A percentile compares a stretch with the other conserved stretches of the same genome.
Evolutionary conservation across 2,888 invertebrate genomes (phyloP).

Genomic region (Drosophila infuscata): DNA sequence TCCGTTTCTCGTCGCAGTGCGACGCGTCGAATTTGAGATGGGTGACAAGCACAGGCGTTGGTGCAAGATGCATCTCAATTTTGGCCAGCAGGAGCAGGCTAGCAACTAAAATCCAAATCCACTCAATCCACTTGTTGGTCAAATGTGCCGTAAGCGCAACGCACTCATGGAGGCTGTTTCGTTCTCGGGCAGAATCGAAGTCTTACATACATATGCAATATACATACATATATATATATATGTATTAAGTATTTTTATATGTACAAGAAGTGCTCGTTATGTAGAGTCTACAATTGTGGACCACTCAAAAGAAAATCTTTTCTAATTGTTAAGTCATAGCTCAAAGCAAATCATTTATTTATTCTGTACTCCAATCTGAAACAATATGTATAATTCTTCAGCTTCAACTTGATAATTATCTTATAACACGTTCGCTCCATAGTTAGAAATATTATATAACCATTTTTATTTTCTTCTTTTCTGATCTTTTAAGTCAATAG

Average conservation of each 20-base stretch:
- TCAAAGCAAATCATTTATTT: constrained; percentile 35
- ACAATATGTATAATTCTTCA: constrained; percentile 15
- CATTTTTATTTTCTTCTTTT: not conserved
- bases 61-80: constrained; percentile 84
- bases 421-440: not conserved
- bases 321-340: constrained; percentile 29
- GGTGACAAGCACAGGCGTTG: constrained; percentile 83
- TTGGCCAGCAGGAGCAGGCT: constrained; percentile 57
- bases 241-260: constrained; percentile 4
- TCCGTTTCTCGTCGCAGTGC: constrained; percentile 82
- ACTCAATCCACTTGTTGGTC: constrained; percentile 8
- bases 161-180: constrained; percentile 58
- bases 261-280: constrained; percentile 27
- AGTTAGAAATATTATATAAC: not conserved
- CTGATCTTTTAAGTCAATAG: not conserved
- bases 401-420: constrained; percentile 11
- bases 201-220: constrained; percentile 4
- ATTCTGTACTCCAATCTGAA: constrained; percentile 12
- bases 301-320: constrained; percentile 18
- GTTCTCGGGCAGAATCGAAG: constrained; percentile 44
- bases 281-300: constrained; percentile 33
- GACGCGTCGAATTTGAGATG: constrained; percentile 79
- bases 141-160: constrained; percentile 37
- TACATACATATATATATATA: constrained; percentile 11
- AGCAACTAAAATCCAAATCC: constrained; percentile 13